Conservation (phyloP, 2,797 vertebrate genomes). For the Cottoperca gobio region DNA sequence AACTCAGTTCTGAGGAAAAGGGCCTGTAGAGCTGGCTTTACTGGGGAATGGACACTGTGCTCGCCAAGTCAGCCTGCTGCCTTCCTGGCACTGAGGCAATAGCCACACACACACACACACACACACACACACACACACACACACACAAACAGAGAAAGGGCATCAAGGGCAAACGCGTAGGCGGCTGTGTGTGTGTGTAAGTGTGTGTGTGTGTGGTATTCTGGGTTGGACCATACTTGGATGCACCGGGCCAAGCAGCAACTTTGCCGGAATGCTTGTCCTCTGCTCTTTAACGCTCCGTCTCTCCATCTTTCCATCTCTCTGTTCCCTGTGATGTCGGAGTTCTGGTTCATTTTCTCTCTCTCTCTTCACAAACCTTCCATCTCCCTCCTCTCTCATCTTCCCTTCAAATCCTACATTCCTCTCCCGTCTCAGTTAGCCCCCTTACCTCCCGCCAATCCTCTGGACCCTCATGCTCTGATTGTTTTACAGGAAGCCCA, state of each 20-base stretch:
- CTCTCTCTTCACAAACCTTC: slow-evolving; percentile 37
- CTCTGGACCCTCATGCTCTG: slow-evolving; percentile 70
- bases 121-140: slow-evolving; percentile 31
- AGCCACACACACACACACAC: slow-evolving; percentile 54
- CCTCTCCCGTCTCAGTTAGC: slow-evolving; percentile 34
- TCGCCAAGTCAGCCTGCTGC: slow-evolving; percentile 74
- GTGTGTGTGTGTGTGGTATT: slow-evolving; percentile 69
- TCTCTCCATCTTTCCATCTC: slow-evolving; percentile 62
- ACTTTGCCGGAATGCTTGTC: slow-evolving; percentile 72
- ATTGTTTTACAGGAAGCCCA: slow-evolving; percentile 77
- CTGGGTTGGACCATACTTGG: slow-evolving; percentile 63
- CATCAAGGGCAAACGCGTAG: slow-evolving; percentile 62
- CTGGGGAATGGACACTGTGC: slow-evolving; percentile 55
- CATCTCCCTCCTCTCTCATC: slow-evolving; percentile 41
- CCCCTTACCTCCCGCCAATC: slow-evolving; percentile 40
- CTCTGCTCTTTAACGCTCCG: slow-evolving; percentile 53
- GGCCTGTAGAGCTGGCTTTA: slow-evolving; percentile 64
- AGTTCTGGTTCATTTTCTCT: slow-evolving; percentile 25
- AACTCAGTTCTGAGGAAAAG: slow-evolving; percentile 60
- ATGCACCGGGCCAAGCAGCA: slow-evolving; percentile 66
- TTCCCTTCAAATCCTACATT: slow-evolving; percentile 57
- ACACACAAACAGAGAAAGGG: slow-evolving; percentile 37
- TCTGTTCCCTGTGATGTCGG: slow-evolving; percentile 44
- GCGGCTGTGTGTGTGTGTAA: slow-evolving; percentile 40
- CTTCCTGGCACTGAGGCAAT: slow-evolving; percentile 68